Percentiles rank a stretch among this genome's conserved stretches.
phyloP scores from a whole-genome alignment of 1,140 invertebrate species.

The Papilio polytes region DNA sequence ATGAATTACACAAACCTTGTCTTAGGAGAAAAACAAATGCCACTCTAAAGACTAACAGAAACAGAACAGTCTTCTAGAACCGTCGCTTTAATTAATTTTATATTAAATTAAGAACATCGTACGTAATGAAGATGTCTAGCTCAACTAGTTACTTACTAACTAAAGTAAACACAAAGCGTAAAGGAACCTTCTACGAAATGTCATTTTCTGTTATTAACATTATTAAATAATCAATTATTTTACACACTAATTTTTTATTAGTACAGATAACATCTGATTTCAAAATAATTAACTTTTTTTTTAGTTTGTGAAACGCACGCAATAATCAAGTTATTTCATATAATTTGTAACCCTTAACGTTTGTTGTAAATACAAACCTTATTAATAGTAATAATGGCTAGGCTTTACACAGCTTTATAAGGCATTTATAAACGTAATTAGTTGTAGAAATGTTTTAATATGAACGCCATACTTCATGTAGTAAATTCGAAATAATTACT shows the following conservation, averaged over 20 bases:
- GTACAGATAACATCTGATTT: not conserved
- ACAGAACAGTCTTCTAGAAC: constrained; percentile 1
- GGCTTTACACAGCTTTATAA: not conserved
- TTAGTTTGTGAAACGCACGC: not conserved
- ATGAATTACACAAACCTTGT: not conserved
- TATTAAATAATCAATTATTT: not conserved
- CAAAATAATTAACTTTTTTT: not conserved
- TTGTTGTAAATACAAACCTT: not conserved
- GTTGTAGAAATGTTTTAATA: too few relatives aligned
- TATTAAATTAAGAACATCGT: not conserved
- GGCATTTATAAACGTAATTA: not conserved
- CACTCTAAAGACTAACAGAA: not conserved
- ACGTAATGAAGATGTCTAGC: not conserved
- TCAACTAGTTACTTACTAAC: not conserved
- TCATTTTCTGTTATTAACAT: not conserved
- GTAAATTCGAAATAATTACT: not conserved
- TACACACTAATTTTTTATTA: too few relatives aligned
- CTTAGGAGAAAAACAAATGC: constrained; percentile 15
- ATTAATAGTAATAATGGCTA: not conserved
- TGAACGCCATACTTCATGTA: not conserved
- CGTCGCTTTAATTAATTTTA: constrained; percentile 8
- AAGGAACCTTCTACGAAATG: not conserved
- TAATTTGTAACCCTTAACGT: not conserved
- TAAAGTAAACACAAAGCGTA: not conserved
- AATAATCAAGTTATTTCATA: not conserved